Evolutionary conservation across 2,797 vertebrate species (phyloP).

Genomic region (Eulemur rubriventer): DNA sequence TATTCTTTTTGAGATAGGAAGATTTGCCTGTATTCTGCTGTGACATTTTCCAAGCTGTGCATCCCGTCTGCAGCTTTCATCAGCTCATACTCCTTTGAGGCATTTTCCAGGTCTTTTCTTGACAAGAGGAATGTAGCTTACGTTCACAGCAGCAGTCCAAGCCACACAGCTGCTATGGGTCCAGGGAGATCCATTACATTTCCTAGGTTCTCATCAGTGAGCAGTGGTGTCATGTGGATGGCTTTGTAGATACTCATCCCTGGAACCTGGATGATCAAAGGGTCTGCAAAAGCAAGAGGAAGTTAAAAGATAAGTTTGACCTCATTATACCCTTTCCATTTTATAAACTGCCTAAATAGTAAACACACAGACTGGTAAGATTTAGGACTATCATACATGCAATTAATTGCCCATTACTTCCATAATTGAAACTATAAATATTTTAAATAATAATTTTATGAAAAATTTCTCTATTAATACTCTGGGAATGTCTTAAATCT

Average conservation of each 20-base stretch:
- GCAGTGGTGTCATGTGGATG: conserved; percentile 45
- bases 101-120: conserved; percentile 61
- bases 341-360: conserved; percentile 55
- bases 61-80: conserved; percentile 74
- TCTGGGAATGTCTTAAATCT: conserved; percentile 32
- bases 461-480: conserved; percentile 11
- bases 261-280: background rate
- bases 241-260: conserved; percentile 22
- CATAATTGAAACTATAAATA: conserved; percentile 80
- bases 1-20: conserved; percentile 71
- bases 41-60: conserved; percentile 77
- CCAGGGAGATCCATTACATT: conserved; percentile 74
- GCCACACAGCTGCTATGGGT: conserved; percentile 63
- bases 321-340: conserved; percentile 55
- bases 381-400: conserved; percentile 69
- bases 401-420: conserved; percentile 76
- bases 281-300: conserved; percentile 4
- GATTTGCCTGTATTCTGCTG: conserved; percentile 75
- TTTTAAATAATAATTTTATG: conserved; percentile 73
- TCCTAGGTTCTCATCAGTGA: conserved; percentile 70
- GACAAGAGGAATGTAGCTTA: conserved; percentile 64
- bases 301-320: conserved; percentile 51
- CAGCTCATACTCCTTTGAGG: conserved; percentile 69
- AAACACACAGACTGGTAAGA: conserved; percentile 39
- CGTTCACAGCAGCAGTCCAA: conserved; percentile 62